Evolutionary conservation across 2,113 vertebrate species (phyloP).

Genomic region (Paracanthobrama guichenoti): DNA sequence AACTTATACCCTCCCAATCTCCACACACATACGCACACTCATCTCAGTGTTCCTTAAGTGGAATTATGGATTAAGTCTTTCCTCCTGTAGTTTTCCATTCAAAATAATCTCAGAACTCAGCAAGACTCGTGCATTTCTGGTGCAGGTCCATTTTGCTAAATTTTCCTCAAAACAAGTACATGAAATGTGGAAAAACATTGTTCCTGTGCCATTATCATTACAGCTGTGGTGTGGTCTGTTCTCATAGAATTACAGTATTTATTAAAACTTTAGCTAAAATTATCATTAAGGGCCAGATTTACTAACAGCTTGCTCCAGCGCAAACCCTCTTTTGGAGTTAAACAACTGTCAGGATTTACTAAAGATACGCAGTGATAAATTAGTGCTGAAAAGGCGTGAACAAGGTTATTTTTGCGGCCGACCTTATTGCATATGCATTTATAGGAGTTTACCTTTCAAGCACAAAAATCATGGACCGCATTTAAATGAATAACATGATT

Average conservation of each 20-base stretch:
- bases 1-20: conserved; percentile 35
- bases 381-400: no score
- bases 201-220: neutral
- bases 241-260: neutral
- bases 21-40: conserved; percentile 20
- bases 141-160: neutral
- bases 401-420: no score
- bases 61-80: conserved; percentile 33
- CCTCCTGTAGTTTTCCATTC: conserved; percentile 13
- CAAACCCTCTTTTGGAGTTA: no score
- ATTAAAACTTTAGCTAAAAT: neutral
- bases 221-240: neutral
- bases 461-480: no score
- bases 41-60: conserved; percentile 31
- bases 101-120: neutral
- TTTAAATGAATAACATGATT: no score
- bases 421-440: no score
- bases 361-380: no score
- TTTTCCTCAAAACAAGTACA: neutral
- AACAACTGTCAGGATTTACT: no score
- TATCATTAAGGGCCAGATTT: neutral
- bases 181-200: neutral
- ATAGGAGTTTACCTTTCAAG: no score
- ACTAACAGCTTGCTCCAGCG: no score
- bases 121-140: neutral